Evolutionary conservation across 1,140 invertebrate genomes (phyloP).

Genomic region (Drosophila arizonae): DNA sequence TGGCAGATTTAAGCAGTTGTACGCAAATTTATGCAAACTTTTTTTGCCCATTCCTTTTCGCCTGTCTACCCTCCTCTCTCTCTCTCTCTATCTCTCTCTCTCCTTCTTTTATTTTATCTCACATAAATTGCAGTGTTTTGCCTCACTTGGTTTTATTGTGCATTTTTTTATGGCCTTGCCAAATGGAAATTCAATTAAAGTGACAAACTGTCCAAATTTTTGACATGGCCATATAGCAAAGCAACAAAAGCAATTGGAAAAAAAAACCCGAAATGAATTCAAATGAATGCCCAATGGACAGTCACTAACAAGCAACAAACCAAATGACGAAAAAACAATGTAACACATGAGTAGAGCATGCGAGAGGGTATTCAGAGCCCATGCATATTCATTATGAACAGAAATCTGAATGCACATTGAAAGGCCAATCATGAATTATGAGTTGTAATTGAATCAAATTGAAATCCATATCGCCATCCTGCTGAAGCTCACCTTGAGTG

Average conservation of each 20-base stretch:
- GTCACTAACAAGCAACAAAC: slow-evolving; percentile 57
- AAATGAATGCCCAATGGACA: slow-evolving; percentile 78
- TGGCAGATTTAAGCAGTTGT: slow-evolving; percentile 65
- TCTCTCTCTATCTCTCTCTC: too few relatives aligned
- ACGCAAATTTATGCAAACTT: slow-evolving; percentile 66
- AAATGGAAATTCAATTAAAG: slow-evolving; percentile 79
- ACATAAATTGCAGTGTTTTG: slow-evolving; percentile 57
- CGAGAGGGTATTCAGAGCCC: slow-evolving; percentile 1
- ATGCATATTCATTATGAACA: slow-evolving; percentile 38
- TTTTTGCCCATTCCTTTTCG: slow-evolving; percentile 26
- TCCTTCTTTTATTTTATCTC: slow-evolving; percentile 9
- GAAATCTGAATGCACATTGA: slow-evolving; percentile 25
- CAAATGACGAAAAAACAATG: not conserved
- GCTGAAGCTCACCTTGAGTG: slow-evolving; percentile 5
- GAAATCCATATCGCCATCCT: slow-evolving; percentile 10
- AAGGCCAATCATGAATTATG: slow-evolving; percentile 55
- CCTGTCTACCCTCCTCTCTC: not conserved
- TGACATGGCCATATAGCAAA: slow-evolving; percentile 64
- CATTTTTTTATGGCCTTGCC: slow-evolving; percentile 48
- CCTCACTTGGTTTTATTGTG: slow-evolving; percentile 35
- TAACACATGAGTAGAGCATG: not conserved
- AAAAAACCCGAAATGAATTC: slow-evolving; percentile 49
- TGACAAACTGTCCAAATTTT: slow-evolving; percentile 79
- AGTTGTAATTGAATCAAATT: slow-evolving; percentile 53
- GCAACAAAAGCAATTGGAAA: slow-evolving; percentile 13